Percentiles rank a stretch among this genome's conserved stretches.
phyloP scores from a whole-genome alignment of 1,140 invertebrate genomes.

The Polyergus mexicanus region DNA sequence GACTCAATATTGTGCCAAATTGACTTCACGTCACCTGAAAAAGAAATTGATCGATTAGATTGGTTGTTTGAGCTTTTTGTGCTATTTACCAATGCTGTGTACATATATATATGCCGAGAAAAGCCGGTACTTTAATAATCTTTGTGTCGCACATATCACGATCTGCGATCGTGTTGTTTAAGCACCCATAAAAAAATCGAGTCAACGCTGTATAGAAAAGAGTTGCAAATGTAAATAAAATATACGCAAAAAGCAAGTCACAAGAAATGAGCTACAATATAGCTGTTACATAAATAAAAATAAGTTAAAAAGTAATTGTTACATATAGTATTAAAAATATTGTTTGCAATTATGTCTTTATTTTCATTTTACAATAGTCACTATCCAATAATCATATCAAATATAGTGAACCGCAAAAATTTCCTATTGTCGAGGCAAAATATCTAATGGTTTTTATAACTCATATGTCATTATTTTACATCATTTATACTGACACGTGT shows the following conservation, averaged over 20 bases:
- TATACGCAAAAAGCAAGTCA: background rate
- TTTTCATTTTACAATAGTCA: background rate
- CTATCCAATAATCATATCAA: background rate
- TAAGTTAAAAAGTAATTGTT: background rate
- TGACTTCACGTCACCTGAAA: conserved; percentile 35
- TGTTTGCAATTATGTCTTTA: background rate
- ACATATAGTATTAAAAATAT: background rate
- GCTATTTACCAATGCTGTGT: background rate
- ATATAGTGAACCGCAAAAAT: no score
- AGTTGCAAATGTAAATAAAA: background rate
- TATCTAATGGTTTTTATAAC: background rate
- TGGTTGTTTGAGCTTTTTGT: background rate
- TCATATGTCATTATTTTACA: background rate
- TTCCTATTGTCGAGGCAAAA: background rate
- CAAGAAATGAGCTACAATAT: background rate
- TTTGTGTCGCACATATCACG: background rate
- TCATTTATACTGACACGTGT: no score
- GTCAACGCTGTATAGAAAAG: background rate
- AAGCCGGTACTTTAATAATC: background rate
- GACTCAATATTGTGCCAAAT: background rate
- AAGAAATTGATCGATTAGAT: conserved; percentile 22
- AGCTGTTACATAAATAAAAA: background rate
- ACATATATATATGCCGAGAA: background rate
- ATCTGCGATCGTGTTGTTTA: background rate
- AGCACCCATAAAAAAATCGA: background rate